Percentiles rank a stretch among this genome's conserved stretches.
Evolutionary conservation across 2,888 invertebrate genomes (phyloP).

Genomic region (Acleris emargana): DNA sequence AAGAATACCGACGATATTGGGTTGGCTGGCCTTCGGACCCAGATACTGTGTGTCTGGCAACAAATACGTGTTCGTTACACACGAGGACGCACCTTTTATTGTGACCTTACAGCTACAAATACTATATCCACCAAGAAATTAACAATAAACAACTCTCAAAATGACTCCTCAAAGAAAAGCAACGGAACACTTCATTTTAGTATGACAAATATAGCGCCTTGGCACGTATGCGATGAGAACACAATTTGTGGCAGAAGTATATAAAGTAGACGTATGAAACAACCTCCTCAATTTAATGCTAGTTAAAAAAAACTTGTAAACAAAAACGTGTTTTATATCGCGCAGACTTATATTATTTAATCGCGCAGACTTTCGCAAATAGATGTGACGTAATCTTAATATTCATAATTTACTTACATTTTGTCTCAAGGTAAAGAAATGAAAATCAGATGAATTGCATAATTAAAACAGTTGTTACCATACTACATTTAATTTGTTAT

Average conservation of each 20-base stretch:
- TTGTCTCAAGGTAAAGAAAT: slow-evolving; percentile 5
- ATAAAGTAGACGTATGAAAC: slow-evolving; percentile 20
- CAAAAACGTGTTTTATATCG: too few species aligned
- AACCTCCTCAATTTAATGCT: slow-evolving; percentile 24
- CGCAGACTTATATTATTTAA: too few species aligned
- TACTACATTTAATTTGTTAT: slow-evolving; percentile 3
- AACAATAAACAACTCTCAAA: neutral
- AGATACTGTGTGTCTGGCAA: slow-evolving; percentile 41
- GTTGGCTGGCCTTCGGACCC: slow-evolving; percentile 50
- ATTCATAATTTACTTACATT: slow-evolving; percentile 7
- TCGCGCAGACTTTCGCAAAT: slow-evolving; percentile 20
- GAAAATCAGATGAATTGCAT: slow-evolving; percentile 1
- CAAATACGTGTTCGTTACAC: slow-evolving; percentile 11
- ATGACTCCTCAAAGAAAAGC: slow-evolving; percentile 1
- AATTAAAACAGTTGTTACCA: neutral
- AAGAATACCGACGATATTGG: slow-evolving; percentile 53
- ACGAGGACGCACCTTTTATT: slow-evolving; percentile 28
- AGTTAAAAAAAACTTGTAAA: slow-evolving; percentile 25
- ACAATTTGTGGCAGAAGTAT: slow-evolving; percentile 9
- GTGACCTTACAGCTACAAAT: slow-evolving; percentile 9
- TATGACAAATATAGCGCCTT: slow-evolving; percentile 8
- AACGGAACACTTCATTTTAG: slow-evolving; percentile 2
- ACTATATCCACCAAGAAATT: neutral
- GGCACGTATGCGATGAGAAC: neutral
- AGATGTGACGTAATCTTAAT: slow-evolving; percentile 19